phyloP scores from a whole-genome alignment of 64 coral and sea anemone genomes.

The Cladopsammia gracilis region DNA sequence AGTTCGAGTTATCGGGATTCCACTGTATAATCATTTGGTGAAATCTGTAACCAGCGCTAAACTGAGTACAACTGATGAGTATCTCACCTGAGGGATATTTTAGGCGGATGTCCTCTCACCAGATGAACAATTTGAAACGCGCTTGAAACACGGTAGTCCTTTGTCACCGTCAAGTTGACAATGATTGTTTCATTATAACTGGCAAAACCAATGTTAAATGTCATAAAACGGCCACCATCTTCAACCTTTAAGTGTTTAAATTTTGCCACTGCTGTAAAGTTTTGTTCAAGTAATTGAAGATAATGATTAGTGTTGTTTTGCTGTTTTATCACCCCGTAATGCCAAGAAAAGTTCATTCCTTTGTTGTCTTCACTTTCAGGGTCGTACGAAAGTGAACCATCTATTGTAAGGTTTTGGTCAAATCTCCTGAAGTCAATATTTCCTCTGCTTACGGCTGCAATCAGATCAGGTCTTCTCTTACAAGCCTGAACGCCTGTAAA shows the following conservation, averaged over 20 bases:
- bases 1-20: too few species aligned
- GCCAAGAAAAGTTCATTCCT: constrained; percentile 41
- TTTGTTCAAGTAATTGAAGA: neutral
- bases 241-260: neutral
- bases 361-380: constrained; percentile 3
- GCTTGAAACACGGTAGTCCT: neutral
- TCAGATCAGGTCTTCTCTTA: neutral
- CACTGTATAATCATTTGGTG: too few species aligned
- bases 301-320: neutral
- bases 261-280: neutral
- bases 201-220: neutral
- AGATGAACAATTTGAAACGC: neutral
- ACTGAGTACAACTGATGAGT: too few species aligned
- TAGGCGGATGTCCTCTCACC: neutral
- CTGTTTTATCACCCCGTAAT: neutral
- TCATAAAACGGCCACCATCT: neutral
- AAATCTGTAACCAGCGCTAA: too few species aligned
- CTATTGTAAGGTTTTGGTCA: neutral
- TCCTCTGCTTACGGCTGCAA: constrained; percentile 6
- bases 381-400: constrained; percentile 12
- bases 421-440: neutral
- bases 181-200: neutral
- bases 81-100: neutral
- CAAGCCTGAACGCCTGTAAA: neutral
- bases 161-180: neutral